Evolutionary conservation across 2,797 vertebrate species (phyloP).

Genomic region (Lepilemur ruficaudatus): DNA sequence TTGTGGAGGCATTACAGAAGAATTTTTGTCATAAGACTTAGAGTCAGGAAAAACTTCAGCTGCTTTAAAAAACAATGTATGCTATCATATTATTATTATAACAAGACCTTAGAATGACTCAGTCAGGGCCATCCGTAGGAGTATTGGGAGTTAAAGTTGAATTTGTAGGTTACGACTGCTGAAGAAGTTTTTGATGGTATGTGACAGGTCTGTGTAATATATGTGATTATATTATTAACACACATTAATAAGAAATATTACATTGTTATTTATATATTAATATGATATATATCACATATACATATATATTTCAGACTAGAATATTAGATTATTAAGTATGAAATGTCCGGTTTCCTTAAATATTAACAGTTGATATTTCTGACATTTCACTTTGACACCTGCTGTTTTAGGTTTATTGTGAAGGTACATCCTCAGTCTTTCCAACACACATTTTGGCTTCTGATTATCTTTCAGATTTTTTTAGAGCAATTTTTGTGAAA

Average conservation of each 20-base stretch:
- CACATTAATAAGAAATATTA: neutral
- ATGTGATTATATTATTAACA: neutral
- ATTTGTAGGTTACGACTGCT: neutral
- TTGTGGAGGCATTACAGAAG: neutral
- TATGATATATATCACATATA: neutral
- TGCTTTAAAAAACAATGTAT: neutral
- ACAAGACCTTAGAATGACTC: neutral
- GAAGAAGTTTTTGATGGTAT: neutral
- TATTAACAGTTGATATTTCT: too few species aligned
- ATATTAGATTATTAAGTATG: neutral
- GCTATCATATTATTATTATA: neutral
- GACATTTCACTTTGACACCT: too few species aligned
- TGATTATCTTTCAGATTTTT: too few species aligned
- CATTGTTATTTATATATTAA: neutral
- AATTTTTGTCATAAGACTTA: neutral
- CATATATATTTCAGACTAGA: neutral
- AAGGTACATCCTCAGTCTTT: too few species aligned
- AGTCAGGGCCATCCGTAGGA: neutral
- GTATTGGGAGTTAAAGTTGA: neutral
- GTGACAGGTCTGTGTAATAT: neutral
- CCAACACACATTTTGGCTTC: too few species aligned
- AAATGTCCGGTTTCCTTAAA: too few species aligned
- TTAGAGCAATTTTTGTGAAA: too few species aligned
- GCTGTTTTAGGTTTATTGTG: too few species aligned
- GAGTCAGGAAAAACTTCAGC: neutral